A percentile compares a stretch with the other conserved stretches of the same genome.
phyloP scores from a whole-genome alignment of 1,140 invertebrate genomes.

The Drosophila pseudoobscura region DNA sequence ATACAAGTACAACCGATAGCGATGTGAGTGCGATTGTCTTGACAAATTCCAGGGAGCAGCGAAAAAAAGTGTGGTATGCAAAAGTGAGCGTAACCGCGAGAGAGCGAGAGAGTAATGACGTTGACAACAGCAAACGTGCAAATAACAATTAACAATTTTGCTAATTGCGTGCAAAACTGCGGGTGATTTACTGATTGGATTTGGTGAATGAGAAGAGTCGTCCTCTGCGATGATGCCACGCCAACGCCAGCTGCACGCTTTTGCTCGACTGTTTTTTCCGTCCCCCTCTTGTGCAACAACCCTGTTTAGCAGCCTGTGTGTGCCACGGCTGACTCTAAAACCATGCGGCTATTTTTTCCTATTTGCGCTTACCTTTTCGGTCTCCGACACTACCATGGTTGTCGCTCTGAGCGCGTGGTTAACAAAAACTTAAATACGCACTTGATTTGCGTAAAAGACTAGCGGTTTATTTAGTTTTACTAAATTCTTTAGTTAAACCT shows the following conservation, averaged over 20 bases:
- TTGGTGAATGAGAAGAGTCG: constrained; percentile 39
- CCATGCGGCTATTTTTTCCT: constrained; percentile 55
- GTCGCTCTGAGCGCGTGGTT: constrained; percentile 25
- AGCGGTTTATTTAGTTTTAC: constrained; percentile 30
- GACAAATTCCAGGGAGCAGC: constrained; percentile 62
- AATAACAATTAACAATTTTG: constrained; percentile 44
- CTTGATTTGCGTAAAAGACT: constrained; percentile 45
- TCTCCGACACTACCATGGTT: constrained; percentile 73
- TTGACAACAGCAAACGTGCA: constrained; percentile 51
- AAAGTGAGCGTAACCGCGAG: constrained; percentile 38
- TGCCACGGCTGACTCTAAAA: constrained; percentile 61
- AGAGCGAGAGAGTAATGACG: constrained; percentile 52
- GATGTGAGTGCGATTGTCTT: constrained; percentile 29
- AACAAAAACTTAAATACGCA: constrained; percentile 50
- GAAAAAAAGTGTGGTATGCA: constrained; percentile 60
- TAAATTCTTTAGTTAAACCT: constrained; percentile 62
- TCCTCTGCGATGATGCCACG: constrained; percentile 59
- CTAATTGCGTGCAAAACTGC: constrained; percentile 32
- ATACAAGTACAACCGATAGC: constrained; percentile 14
- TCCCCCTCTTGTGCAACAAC: constrained; percentile 71
- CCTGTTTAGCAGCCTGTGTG: constrained; percentile 56
- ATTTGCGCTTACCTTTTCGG: constrained; percentile 63
- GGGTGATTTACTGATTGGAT: constrained; percentile 32
- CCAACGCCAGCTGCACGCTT: constrained; percentile 50
- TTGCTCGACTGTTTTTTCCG: constrained; percentile 21